phyloP scores from a whole-genome alignment of 2,888 invertebrate genomes.

The Thymelicus acteon region DNA sequence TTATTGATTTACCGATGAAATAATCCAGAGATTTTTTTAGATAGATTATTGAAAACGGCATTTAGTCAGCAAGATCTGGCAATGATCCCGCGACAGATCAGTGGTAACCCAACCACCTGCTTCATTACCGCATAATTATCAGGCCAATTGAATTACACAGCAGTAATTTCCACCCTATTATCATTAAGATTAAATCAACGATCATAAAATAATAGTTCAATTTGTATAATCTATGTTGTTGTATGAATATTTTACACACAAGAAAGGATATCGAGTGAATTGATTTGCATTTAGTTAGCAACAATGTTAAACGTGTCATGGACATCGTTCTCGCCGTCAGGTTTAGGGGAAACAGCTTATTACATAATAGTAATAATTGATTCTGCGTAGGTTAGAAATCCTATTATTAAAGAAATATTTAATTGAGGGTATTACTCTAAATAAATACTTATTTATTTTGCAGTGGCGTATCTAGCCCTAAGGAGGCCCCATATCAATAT shows the following conservation, averaged over 20 bases:
- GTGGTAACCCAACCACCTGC: background rate
- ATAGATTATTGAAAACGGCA: too few species aligned
- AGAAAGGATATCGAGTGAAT: conserved; percentile 32
- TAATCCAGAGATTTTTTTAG: too few species aligned
- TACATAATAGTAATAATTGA: background rate
- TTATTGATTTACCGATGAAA: too few species aligned
- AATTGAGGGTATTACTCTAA: too few species aligned
- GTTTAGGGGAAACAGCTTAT: background rate
- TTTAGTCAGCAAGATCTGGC: too few species aligned
- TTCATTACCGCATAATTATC: conserved; percentile 9
- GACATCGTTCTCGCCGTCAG: background rate
- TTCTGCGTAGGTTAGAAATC: too few species aligned
- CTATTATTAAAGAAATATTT: too few species aligned
- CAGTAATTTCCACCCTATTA: conserved; percentile 13
- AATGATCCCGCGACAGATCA: too few species aligned
- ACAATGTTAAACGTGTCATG: conserved; percentile 22
- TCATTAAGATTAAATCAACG: conserved; percentile 23
- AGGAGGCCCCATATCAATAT: too few species aligned
- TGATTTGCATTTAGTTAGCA: conserved; percentile 26
- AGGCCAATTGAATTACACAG: conserved; percentile 13
- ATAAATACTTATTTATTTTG: too few species aligned
- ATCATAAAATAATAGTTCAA: conserved; percentile 32
- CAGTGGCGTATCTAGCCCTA: too few species aligned
- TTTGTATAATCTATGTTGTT: conserved; percentile 29
- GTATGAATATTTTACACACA: conserved; percentile 29